Percentiles rank a stretch among this genome's conserved stretches.
Conservation (phyloP, 2,888 invertebrate genomes). For the Seladonia tumulorum region DNA sequence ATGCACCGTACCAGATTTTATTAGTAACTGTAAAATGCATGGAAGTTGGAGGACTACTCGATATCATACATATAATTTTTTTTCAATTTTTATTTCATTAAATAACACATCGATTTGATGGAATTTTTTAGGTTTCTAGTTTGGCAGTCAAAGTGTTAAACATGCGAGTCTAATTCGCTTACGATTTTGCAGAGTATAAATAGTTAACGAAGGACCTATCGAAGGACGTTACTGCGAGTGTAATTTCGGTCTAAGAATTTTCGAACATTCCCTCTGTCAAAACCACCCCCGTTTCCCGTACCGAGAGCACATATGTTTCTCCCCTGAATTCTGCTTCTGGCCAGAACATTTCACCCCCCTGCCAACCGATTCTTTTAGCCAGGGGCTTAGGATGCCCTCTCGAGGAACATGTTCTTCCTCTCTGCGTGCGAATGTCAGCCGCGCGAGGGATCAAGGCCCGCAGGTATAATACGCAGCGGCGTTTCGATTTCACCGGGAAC, state of each 20-base stretch:
- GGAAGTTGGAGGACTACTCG: too few species aligned
- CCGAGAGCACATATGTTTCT: constrained; percentile 12
- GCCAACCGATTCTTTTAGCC: constrained; percentile 42
- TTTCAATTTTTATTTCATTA: too few species aligned
- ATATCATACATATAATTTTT: too few species aligned
- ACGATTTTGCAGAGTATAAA: too few species aligned
- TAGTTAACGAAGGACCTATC: too few species aligned
- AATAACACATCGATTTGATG: too few species aligned
- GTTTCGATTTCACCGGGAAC: constrained; percentile 30
- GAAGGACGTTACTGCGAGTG: not conserved
- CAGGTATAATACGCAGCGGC: constrained; percentile 39
- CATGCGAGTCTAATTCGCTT: too few species aligned
- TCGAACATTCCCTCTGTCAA: not conserved
- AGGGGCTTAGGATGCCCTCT: constrained; percentile 45
- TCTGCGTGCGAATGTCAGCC: constrained; percentile 41
- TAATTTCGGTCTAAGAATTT: not conserved
- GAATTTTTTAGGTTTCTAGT: too few species aligned
- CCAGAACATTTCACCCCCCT: constrained; percentile 17
- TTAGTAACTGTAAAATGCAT: too few species aligned
- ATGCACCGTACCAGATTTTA: too few species aligned
- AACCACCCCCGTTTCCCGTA: constrained; percentile 3
- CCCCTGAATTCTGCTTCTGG: not conserved
- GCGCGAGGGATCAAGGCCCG: constrained; percentile 35
- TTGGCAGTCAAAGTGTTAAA: too few species aligned
- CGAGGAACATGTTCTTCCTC: constrained; percentile 38